Base-by-base conservation (phyloP, 2,113 vertebrate species). In the Athene cunicularia region DNA sequence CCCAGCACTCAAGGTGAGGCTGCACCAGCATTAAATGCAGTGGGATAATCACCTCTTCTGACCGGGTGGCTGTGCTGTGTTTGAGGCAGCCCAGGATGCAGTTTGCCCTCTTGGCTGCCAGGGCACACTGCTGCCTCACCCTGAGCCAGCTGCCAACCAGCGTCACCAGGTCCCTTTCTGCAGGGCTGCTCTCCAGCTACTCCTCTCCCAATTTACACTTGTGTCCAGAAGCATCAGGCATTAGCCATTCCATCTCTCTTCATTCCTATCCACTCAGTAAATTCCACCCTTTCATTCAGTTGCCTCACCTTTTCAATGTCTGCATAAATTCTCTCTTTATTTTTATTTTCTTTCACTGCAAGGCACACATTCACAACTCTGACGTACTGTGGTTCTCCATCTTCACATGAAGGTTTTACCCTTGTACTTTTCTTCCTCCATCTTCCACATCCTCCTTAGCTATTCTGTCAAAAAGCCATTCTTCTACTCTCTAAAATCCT, bases 41-140 rank as follows among this genome's bases (percentile, higher is more conserved):
- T 1, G 0, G 12, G 8, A 27, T 2, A 18, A 41, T 43, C 41
- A 52, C 8, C 26, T 17, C 26, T 56, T 20, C 15, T 53, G 8
- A 21, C 17, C 0, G 0, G 3, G 14, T 66, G 32, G 5, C 14
- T 35, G 2, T 22, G 4, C 17, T 23, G 21, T 32, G 14, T 35
- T 41, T 56, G 39, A 20, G 45, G 19, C 2, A 16, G 3, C 12
- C 3, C 24, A n/a, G 18, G 13, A 23, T 41, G 8, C 0, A 2
- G 12, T 27, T 73, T 58, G 27, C 8, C 9, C 11, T 33, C 39
- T 7, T 9, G 23, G 37, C 35, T 66, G 27, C 14, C 18, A 2
- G 4, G 12, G 21, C 24, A 39, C 19, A 5, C 27, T 12, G 11
- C 28, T 86, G 50, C 26, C 21, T 89, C 12, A 0, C 28, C 8